Evolutionary conservation across 2,113 vertebrate genomes (phyloP).

Genomic region (Manacus vitellinus): DNA sequence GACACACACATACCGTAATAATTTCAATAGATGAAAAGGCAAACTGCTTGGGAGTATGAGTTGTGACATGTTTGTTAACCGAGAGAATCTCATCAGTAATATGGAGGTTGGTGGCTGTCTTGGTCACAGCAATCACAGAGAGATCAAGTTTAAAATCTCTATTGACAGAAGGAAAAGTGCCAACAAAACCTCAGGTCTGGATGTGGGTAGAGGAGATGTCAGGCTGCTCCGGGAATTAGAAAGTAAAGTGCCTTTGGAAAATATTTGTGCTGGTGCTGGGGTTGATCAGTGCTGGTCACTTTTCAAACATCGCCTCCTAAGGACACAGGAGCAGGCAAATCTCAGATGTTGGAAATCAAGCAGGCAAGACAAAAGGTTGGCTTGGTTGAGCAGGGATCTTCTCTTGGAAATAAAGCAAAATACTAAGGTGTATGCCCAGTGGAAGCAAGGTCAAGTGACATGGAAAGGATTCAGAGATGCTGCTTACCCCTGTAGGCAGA

Average conservation of each 20-base stretch:
- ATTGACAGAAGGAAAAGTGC: too few species aligned
- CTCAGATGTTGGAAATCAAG: too few species aligned
- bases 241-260: neutral
- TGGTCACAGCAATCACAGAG: neutral
- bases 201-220: neutral
- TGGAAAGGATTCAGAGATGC: too few species aligned
- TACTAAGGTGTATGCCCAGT: too few species aligned
- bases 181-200: neutral
- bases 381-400: too few species aligned
- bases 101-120: neutral
- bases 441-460: too few species aligned
- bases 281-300: neutral
- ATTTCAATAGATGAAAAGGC: constrained; percentile 57
- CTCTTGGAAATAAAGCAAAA: too few species aligned
- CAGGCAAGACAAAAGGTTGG: too few species aligned
- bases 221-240: neutral
- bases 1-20: constrained; percentile 3
- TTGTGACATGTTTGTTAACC: neutral
- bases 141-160: neutral
- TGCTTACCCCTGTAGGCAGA: too few species aligned
- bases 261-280: neutral
- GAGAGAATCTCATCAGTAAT: neutral
- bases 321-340: neutral
- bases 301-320: neutral
- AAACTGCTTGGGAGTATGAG: constrained; percentile 42